Conservation (phyloP, 2,888 invertebrate species). For the Orchesella flavescens region DNA sequence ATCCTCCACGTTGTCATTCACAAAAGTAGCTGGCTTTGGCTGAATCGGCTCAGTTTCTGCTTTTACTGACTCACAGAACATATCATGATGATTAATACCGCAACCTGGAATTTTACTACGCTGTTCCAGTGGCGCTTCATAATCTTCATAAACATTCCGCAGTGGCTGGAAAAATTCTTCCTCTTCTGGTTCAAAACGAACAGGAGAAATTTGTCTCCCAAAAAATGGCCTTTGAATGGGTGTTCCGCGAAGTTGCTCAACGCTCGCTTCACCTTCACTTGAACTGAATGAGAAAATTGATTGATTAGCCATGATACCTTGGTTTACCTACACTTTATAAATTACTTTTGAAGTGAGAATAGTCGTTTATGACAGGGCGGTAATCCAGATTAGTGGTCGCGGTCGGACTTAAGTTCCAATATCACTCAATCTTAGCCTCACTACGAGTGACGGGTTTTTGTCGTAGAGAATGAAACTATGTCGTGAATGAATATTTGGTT, state of each 20-base stretch:
- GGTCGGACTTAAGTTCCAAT: too few species aligned
- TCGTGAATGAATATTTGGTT: too few species aligned
- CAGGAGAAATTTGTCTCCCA: background rate
- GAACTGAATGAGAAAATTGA: background rate
- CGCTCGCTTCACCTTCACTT: background rate
- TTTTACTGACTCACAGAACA: background rate
- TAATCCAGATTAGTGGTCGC: too few species aligned
- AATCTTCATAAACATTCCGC: background rate
- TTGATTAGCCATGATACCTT: too few species aligned
- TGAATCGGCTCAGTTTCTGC: background rate
- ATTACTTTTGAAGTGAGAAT: background rate
- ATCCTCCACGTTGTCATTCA: background rate
- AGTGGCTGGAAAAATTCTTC: background rate
- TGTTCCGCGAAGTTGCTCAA: constrained; percentile 8
- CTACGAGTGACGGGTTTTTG: too few species aligned
- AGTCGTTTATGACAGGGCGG: too few species aligned
- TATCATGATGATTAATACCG: constrained; percentile 32
- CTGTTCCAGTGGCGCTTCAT: background rate
- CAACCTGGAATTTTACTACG: constrained; percentile 26
- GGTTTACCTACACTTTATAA: too few species aligned
- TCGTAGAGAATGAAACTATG: too few species aligned
- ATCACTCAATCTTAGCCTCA: too few species aligned
- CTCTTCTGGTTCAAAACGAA: background rate
- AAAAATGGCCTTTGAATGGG: background rate
- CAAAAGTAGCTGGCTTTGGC: background rate